Base-by-base conservation (phyloP, 1,140 invertebrate genomes). In the Latrodectus geometricus region DNA sequence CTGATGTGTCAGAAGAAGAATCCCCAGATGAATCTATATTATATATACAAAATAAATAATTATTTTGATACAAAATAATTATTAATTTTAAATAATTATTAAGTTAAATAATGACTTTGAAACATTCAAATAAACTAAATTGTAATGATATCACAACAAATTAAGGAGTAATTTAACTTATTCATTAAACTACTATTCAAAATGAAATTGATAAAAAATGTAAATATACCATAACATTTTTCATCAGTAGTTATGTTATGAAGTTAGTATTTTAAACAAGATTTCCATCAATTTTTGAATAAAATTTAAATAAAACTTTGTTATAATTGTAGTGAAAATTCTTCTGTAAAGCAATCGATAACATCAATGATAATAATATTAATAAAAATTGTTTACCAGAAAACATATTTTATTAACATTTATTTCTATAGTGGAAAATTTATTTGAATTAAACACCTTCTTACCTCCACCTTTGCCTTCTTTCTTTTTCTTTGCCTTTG, bases 1-100 rank as follows among this genome's bases (percentile, higher is more conserved):
- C 92, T 93, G 95, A 90, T 94, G 95, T 89, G 94, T 94, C 90
- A 94, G 95, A 90, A 93, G 95, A 88, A 93, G 95, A 74, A 94
- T 94, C 87, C 94, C 94, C 90, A 75, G 89, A 89, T 79, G 90
- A 89, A 86, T 78, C 88, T 87, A 35, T 23, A 74, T 17, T 8
- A 74, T 48, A 54, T 23, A 12, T 20, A 52, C 11, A 15, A 4
- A 78, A 78, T 65, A 78, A 78, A 48, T 73, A 23, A 14, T 4
- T 11, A 9, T 35, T 7, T n/a, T n/a, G 52, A 5, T 56, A 12
- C 52, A 23, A 77, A 52, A 74, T 9, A 74, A 74, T 12, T 49
- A 21, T 72, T 23, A 72, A 12, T 72, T 21, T 48, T 14, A 49
- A 8, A 17, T 7, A 11, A 73, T 21, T 12, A 72, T 21, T 35